Evolutionary conservation across 2,113 vertebrate genomes (phyloP), one percentile per base, ranked within the genome.

Genomic region (Phrynosoma platyrhinos): DNA sequence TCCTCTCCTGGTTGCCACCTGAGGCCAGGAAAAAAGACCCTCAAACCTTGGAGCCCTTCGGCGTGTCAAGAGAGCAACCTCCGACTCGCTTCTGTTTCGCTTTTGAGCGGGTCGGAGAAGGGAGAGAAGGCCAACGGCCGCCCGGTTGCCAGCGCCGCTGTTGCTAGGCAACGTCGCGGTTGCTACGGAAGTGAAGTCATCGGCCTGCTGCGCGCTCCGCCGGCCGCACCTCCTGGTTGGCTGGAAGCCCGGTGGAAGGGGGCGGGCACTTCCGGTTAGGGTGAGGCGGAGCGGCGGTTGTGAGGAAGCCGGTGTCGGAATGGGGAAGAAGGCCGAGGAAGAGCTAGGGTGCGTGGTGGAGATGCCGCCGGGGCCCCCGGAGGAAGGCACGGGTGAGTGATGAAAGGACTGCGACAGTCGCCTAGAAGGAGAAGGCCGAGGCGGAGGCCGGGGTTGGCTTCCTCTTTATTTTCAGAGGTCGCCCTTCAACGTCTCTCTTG

Each of bases 341-440:
- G 72, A 83, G n/a, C 27, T 88, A 3, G 72, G 81, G 0, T 88
- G 74, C 10, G 81, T 27, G 13, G 72, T 88, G 81, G 87, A 88
- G 4, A 6, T 83, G 23, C 87, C 72, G 23, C 2, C 5, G 58
- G 58, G 77, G 81, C 4, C 3, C 14, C 64, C 5, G 64, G 64
- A 18, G 16, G 64, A 23, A 66, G 23, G 16, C 64, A 16, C 3
- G 21, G 64, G 58, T 20, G 12, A 20, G 5, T 1, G 64, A 64
- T 13, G 16, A 18, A 64, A 18, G 62, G 62, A 64, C 14, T 16
- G 16, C 2, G 66, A 25, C 66, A 23, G 23, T 23, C 7, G 6
- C 20, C 72, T 27, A 5, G 53, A 62, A 27, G 71, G 21, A 9
- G 21, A 9, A 69, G 23, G 8, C 36, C 1, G 68, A 68, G 66